A percentile compares a stretch with the other conserved stretches of the same genome.
These are phyloP conservation scores for Odontamblyopus lacepedii DNA, from an alignment of 2,797 vertebrate species.

Conservation along the genomic window DNA sequence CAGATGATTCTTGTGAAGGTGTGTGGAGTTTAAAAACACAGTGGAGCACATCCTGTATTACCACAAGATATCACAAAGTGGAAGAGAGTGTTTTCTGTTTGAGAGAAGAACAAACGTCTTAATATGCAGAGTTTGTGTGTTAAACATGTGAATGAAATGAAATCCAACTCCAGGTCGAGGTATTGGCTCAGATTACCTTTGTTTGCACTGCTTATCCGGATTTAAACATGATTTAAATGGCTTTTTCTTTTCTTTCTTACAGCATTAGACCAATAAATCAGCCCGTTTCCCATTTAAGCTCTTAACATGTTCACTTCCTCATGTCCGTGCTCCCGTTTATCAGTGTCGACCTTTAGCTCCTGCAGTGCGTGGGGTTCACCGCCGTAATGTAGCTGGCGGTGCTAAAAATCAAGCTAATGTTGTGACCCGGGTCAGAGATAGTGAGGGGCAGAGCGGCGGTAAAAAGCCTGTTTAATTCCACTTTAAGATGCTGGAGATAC, in stretches of 20 bases:
- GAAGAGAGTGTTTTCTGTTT: too few relatives aligned
- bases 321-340: slow-evolving; percentile 39
- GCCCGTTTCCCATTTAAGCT: background rate
- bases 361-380: slow-evolving; percentile 19
- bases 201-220: too few relatives aligned
- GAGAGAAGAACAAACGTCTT: too few relatives aligned
- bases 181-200: too few relatives aligned
- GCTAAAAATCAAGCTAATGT: slow-evolving; percentile 42
- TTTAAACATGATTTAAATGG: too few relatives aligned
- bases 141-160: too few relatives aligned
- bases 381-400: slow-evolving; percentile 6
- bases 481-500: slow-evolving; percentile 56
- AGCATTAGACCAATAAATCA: background rate
- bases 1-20: too few relatives aligned
- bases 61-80: too few relatives aligned
- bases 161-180: too few relatives aligned
- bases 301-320: slow-evolving; percentile 19
- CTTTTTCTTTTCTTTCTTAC: background rate
- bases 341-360: slow-evolving; percentile 36
- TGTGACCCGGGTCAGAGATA: slow-evolving; percentile 25
- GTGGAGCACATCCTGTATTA: too few relatives aligned
- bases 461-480: slow-evolving; percentile 49
- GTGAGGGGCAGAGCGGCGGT: slow-evolving; percentile 35
- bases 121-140: too few relatives aligned
- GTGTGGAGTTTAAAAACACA: too few relatives aligned